Evolutionary conservation across 2,888 invertebrate species (phyloP), one percentile per base, ranked within the genome.

Genomic region (Entomobrya proxima): DNA sequence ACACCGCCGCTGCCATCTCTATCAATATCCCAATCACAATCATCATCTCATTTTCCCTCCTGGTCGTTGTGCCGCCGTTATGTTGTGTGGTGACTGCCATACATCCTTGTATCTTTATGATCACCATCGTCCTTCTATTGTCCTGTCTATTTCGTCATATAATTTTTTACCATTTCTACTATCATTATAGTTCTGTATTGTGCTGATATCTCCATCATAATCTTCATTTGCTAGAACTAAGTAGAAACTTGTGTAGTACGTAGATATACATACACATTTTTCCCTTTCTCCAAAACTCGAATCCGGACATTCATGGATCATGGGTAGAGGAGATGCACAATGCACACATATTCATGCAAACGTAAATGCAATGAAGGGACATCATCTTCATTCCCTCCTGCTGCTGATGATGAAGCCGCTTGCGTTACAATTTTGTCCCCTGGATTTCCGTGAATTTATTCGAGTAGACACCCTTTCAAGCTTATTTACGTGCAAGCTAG

Each of bases 371-470:
- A n/a, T 27, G 50, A 24, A 35, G 21, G 37, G 15, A 27, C 7
- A 76, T 72, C 74, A 72, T 72, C 37, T 40, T 80, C 47, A 69
- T 80, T 81, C 81, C 81, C 81, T 81, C 81, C 81, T 81, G 81
- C 81, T 81, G 81, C 27, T 81, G 81, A 35, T 69, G 61, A 32
- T 47, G 69, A 55, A 30, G 32, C 21, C 35, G 67, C 79, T 44
- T 32, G 50, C 78, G 78, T 78, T 78, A 58, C 74, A 27, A 11
- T 47, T n/a, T n/a, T 55, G 80, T 80, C 80, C 69, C 69, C 80
- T 80, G 80, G 52, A 80, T 80, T 80, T 80, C 80, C 80, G 52
- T 80, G 80, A 80, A 80, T 80, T 69, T 69, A 80, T 80, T 80
- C 50, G 32, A 50, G 47, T 64, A 67, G 80, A 80, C 80, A 80